phyloP scores from a whole-genome alignment of 1,140 invertebrate genomes.

The Eriosoma lanigerum region DNA sequence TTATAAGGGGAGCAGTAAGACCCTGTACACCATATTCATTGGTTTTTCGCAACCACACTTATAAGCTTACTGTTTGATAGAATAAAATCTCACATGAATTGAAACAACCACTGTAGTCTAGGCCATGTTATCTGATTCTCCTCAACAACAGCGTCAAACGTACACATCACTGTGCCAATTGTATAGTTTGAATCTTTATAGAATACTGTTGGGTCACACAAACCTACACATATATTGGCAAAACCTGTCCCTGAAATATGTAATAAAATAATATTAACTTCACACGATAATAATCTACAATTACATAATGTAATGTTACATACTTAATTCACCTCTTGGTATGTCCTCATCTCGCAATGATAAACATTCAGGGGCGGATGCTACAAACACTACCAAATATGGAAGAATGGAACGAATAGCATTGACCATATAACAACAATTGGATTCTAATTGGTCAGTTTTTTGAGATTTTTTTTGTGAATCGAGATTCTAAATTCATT shows the following conservation, averaged over 20 bases:
- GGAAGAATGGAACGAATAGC: conserved; percentile 62
- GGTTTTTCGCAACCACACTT: too few species aligned
- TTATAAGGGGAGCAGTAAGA: too few species aligned
- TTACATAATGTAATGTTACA: not conserved
- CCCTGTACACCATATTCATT: too few species aligned
- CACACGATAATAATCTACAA: not conserved
- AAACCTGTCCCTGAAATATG: conserved; percentile 59
- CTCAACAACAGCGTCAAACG: conserved; percentile 62
- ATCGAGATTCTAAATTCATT: conserved; percentile 28
- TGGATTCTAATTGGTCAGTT: conserved; percentile 54
- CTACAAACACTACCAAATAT: conserved; percentile 61
- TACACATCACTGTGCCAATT: conserved; percentile 61
- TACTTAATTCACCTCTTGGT: conserved; percentile 39
- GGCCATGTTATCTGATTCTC: conserved; percentile 59
- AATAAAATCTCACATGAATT: conserved; percentile 54
- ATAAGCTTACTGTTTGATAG: too few species aligned
- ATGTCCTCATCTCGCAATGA: not conserved
- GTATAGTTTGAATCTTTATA: conserved; percentile 59
- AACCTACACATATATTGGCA: conserved; percentile 59
- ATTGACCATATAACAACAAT: conserved; percentile 54
- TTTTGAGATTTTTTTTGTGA: conserved; percentile 51
- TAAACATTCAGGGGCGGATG: conserved; percentile 57
- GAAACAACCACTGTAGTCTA: conserved; percentile 63
- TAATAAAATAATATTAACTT: not conserved
- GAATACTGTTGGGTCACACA: conserved; percentile 63